Percentiles rank a stretch among this genome's conserved stretches.
Conservation (phyloP, 2,113 vertebrate genomes). For the Dunckerocampus dactyliophorus region DNA sequence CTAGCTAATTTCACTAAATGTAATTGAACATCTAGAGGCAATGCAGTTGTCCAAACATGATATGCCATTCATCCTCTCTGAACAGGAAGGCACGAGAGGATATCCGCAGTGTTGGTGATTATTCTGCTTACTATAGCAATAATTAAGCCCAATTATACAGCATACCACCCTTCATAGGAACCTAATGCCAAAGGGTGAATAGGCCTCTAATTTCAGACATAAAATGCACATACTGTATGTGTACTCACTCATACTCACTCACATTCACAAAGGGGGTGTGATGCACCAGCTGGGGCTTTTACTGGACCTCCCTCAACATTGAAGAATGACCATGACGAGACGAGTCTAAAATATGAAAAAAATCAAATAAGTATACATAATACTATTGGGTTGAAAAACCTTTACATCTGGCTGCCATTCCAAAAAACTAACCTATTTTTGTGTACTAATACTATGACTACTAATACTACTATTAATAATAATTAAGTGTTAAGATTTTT, state of each 20-base stretch:
- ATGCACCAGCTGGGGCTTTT: conserved; percentile 30
- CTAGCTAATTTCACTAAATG: not conserved
- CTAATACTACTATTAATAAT: no score
- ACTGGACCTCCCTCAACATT: conserved; percentile 14
- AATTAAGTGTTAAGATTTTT: no score
- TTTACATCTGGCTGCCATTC: no score
- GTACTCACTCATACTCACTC: conserved; percentile 2
- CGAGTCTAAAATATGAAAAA: not conserved
- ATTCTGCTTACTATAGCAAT: conserved; percentile 19
- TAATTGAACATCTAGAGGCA: not conserved
- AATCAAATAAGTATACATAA: no score
- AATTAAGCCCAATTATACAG: conserved; percentile 52
- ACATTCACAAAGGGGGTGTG: not conserved
- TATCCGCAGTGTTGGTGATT: conserved; percentile 12
- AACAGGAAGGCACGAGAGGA: conserved; percentile 1
- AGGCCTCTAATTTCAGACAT: conserved; percentile 31
- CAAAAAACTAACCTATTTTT: no score
- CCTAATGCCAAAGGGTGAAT: conserved; percentile 31
- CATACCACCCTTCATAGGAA: conserved; percentile 50
- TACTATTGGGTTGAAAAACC: no score
- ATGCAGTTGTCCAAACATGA: not conserved
- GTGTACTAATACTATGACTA: no score
- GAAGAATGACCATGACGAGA: conserved; percentile 3
- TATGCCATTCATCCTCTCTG: not conserved
- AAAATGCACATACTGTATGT: conserved; percentile 15